phyloP scores from a whole-genome alignment of 2,797 vertebrate species.

The Hipposideros larvatus region DNA sequence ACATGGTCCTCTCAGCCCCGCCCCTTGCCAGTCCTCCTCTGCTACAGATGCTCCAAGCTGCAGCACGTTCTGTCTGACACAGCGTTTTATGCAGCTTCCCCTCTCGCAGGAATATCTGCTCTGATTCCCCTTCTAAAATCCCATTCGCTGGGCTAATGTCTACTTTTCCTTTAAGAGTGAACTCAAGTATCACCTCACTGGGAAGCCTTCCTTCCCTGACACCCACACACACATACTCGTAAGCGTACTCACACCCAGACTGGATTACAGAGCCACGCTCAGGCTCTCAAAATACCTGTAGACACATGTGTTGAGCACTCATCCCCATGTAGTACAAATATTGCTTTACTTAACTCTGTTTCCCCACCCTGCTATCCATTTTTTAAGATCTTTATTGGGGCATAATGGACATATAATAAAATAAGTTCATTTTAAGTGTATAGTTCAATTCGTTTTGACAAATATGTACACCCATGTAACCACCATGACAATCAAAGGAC shows the following conservation, averaged over 20 bases:
- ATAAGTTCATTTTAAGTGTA: background rate
- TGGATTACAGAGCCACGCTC: background rate
- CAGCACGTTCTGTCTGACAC: background rate
- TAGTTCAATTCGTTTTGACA: background rate
- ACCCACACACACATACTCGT: too few species aligned
- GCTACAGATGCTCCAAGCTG: background rate
- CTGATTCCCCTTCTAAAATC: background rate
- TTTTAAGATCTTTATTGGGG: background rate
- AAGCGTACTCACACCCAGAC: background rate
- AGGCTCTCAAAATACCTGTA: background rate
- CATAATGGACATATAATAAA: background rate
- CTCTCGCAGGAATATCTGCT: background rate
- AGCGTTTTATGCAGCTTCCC: background rate
- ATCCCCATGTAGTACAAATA: background rate
- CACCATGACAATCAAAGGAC: background rate
- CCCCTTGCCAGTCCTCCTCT: background rate
- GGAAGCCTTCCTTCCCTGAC: background rate
- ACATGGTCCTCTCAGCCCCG: background rate
- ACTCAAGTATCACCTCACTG: background rate
- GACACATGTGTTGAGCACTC: background rate
- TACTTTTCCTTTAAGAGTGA: slow-evolving; percentile 17
- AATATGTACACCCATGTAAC: background rate
- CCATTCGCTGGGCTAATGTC: background rate
- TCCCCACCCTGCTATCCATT: background rate
- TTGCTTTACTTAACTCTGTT: background rate